A percentile compares a stretch with the other conserved stretches of the same genome.
Conservation (phyloP, 2,113 vertebrate genomes). For the Daphoenositta chrysoptera region DNA sequence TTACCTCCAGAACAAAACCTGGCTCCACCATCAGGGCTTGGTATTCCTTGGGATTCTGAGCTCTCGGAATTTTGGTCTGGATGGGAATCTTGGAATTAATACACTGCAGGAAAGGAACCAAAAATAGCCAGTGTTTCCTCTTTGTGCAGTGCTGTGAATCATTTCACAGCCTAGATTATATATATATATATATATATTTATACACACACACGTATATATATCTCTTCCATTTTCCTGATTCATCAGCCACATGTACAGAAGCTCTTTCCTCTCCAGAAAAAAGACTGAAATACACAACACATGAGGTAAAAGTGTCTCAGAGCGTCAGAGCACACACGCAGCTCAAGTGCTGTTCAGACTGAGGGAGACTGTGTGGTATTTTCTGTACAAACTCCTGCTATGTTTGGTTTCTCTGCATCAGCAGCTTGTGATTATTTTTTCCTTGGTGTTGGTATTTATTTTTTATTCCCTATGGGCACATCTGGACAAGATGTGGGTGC, state of each 20-base stretch:
- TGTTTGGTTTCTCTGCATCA: neutral
- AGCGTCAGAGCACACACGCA: neutral
- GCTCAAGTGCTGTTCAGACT: neutral
- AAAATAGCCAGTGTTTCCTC: neutral
- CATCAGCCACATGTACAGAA: neutral
- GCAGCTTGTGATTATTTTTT: neutral
- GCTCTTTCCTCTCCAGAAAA: neutral
- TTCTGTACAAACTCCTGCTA: neutral
- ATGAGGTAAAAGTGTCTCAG: neutral
- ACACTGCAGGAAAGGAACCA: neutral
- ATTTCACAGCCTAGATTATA: neutral
- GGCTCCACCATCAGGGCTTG: neutral
- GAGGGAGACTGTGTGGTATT: neutral
- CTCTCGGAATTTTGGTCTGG: neutral
- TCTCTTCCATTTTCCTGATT: neutral
- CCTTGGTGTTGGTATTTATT: neutral
- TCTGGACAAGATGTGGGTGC: neutral
- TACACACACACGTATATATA: no score
- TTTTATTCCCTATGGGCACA: neutral
- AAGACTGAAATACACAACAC: neutral
- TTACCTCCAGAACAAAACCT: neutral
- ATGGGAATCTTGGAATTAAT: neutral
- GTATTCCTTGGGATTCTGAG: neutral
- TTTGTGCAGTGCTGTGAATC: neutral
- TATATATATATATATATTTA: accelerated